Evolutionary conservation across 2,888 invertebrate genomes (phyloP).

Genomic region (Drosophila sordidula): DNA sequence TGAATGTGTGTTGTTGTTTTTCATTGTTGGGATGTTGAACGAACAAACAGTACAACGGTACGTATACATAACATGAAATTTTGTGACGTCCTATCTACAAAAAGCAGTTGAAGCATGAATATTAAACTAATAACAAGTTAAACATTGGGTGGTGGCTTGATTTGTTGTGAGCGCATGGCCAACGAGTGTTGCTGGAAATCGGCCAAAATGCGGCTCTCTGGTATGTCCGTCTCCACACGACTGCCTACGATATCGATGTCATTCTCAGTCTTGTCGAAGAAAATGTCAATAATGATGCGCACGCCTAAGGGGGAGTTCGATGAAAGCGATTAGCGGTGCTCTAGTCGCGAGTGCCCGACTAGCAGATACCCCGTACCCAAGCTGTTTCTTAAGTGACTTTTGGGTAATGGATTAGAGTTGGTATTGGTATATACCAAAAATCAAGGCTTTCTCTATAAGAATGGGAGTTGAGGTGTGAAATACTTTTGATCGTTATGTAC

Average conservation of each 20-base stretch:
- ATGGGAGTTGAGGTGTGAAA: too few relatives aligned
- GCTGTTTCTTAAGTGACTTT: too few relatives aligned
- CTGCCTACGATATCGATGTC: slow-evolving; percentile 80
- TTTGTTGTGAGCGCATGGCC: slow-evolving; percentile 31
- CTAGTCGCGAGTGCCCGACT: too few relatives aligned
- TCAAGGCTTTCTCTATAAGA: too few relatives aligned
- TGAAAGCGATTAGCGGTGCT: too few relatives aligned
- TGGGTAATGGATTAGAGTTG: too few relatives aligned
- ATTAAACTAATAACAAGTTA: slow-evolving; percentile 34
- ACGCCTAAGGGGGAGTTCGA: slow-evolving; percentile 69
- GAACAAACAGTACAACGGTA: slow-evolving; percentile 32
- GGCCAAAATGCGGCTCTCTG: slow-evolving; percentile 81
- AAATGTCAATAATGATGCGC: slow-evolving; percentile 83
- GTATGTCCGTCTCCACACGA: slow-evolving; percentile 83
- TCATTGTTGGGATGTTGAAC: slow-evolving; percentile 15
- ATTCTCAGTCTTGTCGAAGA: slow-evolving; percentile 74
- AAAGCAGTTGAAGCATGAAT: slow-evolving; percentile 6
- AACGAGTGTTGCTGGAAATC: slow-evolving; percentile 81
- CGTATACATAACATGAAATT: slow-evolving; percentile 57
- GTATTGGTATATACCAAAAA: too few relatives aligned
- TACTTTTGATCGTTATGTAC: too few relatives aligned
- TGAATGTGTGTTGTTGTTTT: slow-evolving; percentile 31
- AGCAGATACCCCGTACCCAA: too few relatives aligned
- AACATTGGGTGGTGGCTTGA: slow-evolving; percentile 23
- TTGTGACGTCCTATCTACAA: slow-evolving; percentile 40